These are phyloP conservation scores for Elysia crispata DNA, from an alignment of 2,888 invertebrate species.

Conservation along the genomic window DNA sequence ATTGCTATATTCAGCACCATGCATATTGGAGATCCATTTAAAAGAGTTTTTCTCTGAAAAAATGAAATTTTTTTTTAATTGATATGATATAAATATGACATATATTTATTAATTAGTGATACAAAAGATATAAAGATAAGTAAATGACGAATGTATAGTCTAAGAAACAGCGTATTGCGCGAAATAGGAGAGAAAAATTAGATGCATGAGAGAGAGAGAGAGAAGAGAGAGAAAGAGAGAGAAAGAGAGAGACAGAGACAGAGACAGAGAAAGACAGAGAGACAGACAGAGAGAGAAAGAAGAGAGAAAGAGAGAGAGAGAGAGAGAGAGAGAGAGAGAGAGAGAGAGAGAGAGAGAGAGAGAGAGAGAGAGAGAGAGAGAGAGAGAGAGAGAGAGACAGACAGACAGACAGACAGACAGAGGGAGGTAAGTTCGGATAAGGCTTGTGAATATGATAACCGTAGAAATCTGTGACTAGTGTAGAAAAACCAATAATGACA, in stretches of 20 bases:
- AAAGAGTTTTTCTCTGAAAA: too few species aligned
- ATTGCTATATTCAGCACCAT: too few species aligned
- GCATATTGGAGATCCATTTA: too few species aligned
- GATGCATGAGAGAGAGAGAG: constrained; percentile 15
- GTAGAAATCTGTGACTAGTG: too few species aligned
- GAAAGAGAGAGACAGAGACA: constrained; percentile 10
- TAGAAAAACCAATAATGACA: too few species aligned
- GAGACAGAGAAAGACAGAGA: background rate
- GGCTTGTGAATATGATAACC: background rate
- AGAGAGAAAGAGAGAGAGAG: background rate
- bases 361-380: constrained; percentile 20
- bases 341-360: constrained; percentile 30
- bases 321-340: constrained; percentile 7
- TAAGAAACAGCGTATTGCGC: too few species aligned
- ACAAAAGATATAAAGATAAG: too few species aligned
- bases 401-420: constrained; percentile 23
- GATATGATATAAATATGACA: too few species aligned
- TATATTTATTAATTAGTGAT: too few species aligned
- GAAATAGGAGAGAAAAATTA: background rate
- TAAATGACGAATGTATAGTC: too few species aligned
- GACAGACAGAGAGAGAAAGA: constrained; percentile 17
- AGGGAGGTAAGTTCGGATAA: background rate
- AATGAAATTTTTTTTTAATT: too few species aligned
- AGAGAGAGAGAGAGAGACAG: constrained; percentile 5
- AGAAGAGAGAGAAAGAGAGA: background rate